phyloP scores from a whole-genome alignment of 2,888 invertebrate species.

The Agonopterix heracliana region DNA sequence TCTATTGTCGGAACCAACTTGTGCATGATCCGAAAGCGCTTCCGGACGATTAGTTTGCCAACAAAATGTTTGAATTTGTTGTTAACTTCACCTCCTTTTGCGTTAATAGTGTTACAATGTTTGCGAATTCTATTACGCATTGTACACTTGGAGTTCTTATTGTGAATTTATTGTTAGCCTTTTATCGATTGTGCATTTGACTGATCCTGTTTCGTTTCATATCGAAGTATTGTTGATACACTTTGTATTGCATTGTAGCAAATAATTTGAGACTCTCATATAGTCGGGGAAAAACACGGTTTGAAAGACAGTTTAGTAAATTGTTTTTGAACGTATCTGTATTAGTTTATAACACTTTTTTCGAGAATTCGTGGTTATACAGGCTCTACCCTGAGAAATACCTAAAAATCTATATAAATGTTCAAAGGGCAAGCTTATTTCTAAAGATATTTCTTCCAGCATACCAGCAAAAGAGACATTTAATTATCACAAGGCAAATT shows the following conservation, averaged over 20 bases:
- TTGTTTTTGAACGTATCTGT: too few species aligned
- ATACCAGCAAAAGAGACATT: too few species aligned
- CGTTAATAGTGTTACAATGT: conserved; percentile 73
- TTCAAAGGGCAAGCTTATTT: too few species aligned
- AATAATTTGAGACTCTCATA: too few species aligned
- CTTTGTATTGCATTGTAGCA: not conserved
- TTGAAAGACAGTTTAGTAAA: too few species aligned
- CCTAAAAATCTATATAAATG: too few species aligned
- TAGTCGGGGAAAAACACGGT: too few species aligned
- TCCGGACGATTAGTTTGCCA: conserved; percentile 67
- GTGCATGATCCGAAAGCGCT: conserved; percentile 65
- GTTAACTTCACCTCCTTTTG: conserved; percentile 72
- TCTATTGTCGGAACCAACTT: conserved; percentile 51
- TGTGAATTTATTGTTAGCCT: conserved; percentile 46
- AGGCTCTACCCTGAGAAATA: too few species aligned
- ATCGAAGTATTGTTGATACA: conserved; percentile 7
- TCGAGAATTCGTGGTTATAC: too few species aligned
- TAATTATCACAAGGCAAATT: too few species aligned
- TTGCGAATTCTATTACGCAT: conserved; percentile 74
- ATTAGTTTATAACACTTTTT: too few species aligned
- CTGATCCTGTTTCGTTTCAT: conserved; percentile 47
- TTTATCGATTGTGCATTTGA: conserved; percentile 55
- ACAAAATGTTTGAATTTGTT: conserved; percentile 71
- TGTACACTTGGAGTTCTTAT: conserved; percentile 51
- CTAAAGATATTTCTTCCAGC: too few species aligned